A percentile compares a stretch with the other conserved stretches of the same genome.
Conservation (phyloP, 2,888 invertebrate species). For the Pinctada fucata region DNA sequence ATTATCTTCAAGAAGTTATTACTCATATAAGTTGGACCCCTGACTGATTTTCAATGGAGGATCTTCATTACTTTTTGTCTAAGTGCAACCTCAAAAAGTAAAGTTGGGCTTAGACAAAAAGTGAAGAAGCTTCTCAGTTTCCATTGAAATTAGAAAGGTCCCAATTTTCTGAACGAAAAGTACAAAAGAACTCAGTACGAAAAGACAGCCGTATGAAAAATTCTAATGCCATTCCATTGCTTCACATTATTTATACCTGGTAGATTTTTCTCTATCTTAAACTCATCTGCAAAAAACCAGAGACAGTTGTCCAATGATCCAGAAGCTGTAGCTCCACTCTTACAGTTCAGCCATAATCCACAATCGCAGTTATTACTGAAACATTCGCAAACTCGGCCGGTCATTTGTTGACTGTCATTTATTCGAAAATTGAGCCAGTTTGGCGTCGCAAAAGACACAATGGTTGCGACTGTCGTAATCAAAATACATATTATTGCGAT, state of each 20-base stretch:
- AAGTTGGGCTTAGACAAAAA: too few relatives aligned
- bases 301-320: conserved; percentile 64
- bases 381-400: conserved; percentile 48
- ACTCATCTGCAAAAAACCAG: conserved; percentile 68
- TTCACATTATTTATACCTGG: conserved; percentile 54
- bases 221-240: too few relatives aligned
- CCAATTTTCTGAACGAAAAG: too few relatives aligned
- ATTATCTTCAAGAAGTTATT: too few relatives aligned
- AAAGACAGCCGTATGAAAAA: too few relatives aligned
- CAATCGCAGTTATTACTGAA: conserved; percentile 56
- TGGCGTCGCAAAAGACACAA: conserved; percentile 69
- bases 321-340: conserved; percentile 43
- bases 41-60: too few relatives aligned
- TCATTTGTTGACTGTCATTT: conserved; percentile 8
- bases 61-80: too few relatives aligned
- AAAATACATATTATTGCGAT: conserved; percentile 69
- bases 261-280: conserved; percentile 58
- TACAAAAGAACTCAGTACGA: too few relatives aligned
- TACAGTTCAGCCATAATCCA: conserved; percentile 67
- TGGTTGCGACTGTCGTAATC: conserved; percentile 69
- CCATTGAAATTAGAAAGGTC: too few relatives aligned
- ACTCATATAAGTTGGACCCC: too few relatives aligned
- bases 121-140: too few relatives aligned
- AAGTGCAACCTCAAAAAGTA: too few relatives aligned
- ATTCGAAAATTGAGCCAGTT: conserved; percentile 65